Base-by-base conservation (phyloP, 1,140 invertebrate species). In the Delia radicum region DNA sequence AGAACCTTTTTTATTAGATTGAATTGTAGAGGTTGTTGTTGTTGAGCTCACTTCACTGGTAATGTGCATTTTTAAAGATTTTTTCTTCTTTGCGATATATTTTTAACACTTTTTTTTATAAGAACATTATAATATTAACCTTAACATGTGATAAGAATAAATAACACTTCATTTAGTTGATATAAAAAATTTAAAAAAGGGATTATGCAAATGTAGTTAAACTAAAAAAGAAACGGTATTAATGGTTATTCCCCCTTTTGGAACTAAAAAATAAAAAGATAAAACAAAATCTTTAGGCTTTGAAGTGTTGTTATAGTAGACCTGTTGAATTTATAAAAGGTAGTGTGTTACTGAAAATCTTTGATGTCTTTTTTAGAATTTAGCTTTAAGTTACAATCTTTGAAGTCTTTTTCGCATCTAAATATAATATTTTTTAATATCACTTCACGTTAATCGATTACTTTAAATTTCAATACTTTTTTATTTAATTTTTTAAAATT, bases 31-130 rank as follows among this genome's bases (percentile, higher is more conserved):
- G 42, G 87, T 86, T 71, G 85, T 85, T 28, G 86, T 89, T 61
- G 91, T 92, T 77, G 91, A 92, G 86, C 88, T 91, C 81, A 92
- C 91, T 89, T 92, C 91, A 87, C 90, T 90, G 79, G 90, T 90
- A 81, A 92, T 86, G 88, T 92, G 91, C 91, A 92, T 92, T 86
- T 76, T 10, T 37, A 24, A 61, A 67, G 1, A 63, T 74, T 67
- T 46, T 55, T 18, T 55, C 18, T 62, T 75, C 67, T 67, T 46
- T 42, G 2, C 26, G 2, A 46, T 8, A 73, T 26, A 10, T 37
- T 37, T 3, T 37, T 21, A 42, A 13, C 37, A 42, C 37, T 42
- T 42, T 0, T 33, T 42, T 42, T 13, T 42, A 42, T n/a, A 42
- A 13, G 12, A 10, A 42, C n/a, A 42, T 42, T 15, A 42, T 42